Evolutionary conservation across 1,140 invertebrate species (phyloP).

Genomic region (Caenorhabditis brenneri): DNA sequence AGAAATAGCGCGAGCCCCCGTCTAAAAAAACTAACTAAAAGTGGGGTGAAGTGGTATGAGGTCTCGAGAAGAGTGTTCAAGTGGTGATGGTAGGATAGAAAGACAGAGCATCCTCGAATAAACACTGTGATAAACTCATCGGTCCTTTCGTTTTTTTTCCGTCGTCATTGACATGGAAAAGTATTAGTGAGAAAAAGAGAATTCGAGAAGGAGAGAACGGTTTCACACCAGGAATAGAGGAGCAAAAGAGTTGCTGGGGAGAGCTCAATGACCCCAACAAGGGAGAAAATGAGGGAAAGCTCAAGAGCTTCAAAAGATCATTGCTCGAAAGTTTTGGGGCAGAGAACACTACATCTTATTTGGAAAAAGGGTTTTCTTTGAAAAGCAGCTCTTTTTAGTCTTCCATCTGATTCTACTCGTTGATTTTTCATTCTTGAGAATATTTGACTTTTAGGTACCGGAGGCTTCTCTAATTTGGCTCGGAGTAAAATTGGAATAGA

Average conservation of each 20-base stretch:
- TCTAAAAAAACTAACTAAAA: slow-evolving; percentile 43
- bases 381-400: too few species aligned
- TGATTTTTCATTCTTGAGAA: too few species aligned
- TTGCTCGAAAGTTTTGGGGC: neutral
- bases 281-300: neutral
- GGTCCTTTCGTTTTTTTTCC: neutral
- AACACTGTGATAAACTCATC: slow-evolving; percentile 33
- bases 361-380: neutral
- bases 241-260: neutral
- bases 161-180: neutral
- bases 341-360: neutral
- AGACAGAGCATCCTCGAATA: slow-evolving; percentile 24
- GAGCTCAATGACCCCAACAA: slow-evolving; percentile 25
- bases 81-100: neutral
- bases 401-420: too few species aligned
- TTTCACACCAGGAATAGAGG: slow-evolving; percentile 11
- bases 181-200: neutral
- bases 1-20: too few species aligned
- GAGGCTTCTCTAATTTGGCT: too few species aligned
- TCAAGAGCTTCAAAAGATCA: neutral
- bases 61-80: slow-evolving; percentile 42
- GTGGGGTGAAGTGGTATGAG: slow-evolving; percentile 44
- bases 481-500: too few species aligned
- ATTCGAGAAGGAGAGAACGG: neutral
- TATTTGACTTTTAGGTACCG: too few species aligned